A percentile compares a stretch with the other conserved stretches of the same genome.
Conservation (phyloP, 2,113 vertebrate species). For the Dendrocopos noguchii region DNA sequence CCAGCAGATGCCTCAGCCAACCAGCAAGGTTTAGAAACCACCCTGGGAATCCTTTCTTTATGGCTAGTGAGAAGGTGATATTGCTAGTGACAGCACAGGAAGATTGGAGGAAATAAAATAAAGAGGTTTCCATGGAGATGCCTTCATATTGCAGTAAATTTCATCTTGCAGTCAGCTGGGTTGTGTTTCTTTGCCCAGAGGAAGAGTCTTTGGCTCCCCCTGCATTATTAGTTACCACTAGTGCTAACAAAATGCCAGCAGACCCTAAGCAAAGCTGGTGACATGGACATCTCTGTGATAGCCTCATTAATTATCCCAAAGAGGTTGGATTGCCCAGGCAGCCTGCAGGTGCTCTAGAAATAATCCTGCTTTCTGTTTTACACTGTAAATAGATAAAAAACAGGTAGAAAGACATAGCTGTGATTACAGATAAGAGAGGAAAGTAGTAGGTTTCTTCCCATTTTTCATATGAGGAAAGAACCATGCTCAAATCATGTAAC, state of each 20-base stretch:
- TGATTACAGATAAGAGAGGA: neutral
- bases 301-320: neutral
- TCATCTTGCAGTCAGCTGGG: conserved; percentile 48
- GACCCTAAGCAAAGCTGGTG: neutral
- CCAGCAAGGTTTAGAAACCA: conserved; percentile 8
- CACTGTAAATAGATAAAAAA: neutral
- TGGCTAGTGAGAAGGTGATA: conserved; percentile 61
- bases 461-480: neutral
- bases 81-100: conserved; percentile 47
- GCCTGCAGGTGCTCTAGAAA: neutral
- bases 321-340: neutral
- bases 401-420: neutral
- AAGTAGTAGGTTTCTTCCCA: neutral
- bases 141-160: conserved; percentile 60
- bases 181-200: conserved; percentile 25
- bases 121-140: conserved; percentile 72
- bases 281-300: accelerated
- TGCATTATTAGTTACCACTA: neutral
- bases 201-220: neutral
- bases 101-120: conserved; percentile 67
- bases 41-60: conserved; percentile 44
- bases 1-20: neutral
- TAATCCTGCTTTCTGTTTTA: neutral
- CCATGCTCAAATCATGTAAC: neutral
- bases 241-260: neutral